Evolutionary conservation across 2,113 vertebrate species (phyloP).

Genomic region (Ciconia stormi): DNA sequence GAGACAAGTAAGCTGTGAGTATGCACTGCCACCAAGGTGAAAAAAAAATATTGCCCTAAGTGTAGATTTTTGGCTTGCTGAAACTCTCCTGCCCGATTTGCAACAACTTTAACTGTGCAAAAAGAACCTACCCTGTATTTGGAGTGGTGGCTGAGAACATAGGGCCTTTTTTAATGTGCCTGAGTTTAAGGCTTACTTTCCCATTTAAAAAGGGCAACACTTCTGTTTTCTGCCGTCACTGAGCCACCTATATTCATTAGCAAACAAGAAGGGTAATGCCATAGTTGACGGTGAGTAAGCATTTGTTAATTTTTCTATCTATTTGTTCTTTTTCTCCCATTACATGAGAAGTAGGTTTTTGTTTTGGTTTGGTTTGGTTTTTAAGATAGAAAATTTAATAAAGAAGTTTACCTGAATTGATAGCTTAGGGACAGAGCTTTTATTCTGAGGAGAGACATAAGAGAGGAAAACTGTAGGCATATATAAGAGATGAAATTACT

Average conservation of each 20-base stretch:
- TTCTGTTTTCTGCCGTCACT: neutral
- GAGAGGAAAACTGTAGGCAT: neutral
- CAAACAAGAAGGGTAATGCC: neutral
- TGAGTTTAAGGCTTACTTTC: neutral
- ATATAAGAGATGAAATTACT: neutral
- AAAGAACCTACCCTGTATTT: neutral
- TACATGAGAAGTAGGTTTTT: neutral
- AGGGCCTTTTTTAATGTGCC: neutral
- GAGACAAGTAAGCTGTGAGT: neutral
- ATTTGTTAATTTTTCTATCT: neutral
- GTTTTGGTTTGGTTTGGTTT: neutral
- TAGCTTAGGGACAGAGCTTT: neutral
- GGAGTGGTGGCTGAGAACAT: neutral
- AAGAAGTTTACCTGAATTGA: neutral
- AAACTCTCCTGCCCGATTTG: neutral
- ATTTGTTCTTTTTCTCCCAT: neutral
- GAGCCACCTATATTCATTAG: neutral
- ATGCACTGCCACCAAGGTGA: neutral
- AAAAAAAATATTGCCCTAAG: neutral
- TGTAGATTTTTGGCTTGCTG: neutral
- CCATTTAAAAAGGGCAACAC: neutral
- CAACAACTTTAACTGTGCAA: neutral
- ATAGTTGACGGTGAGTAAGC: neutral
- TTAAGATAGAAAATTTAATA: neutral
- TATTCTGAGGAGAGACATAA: neutral